These are phyloP conservation scores for Drosophila basisetae DNA, from an alignment of 2,888 invertebrate species.

Conservation along the genomic window DNA sequence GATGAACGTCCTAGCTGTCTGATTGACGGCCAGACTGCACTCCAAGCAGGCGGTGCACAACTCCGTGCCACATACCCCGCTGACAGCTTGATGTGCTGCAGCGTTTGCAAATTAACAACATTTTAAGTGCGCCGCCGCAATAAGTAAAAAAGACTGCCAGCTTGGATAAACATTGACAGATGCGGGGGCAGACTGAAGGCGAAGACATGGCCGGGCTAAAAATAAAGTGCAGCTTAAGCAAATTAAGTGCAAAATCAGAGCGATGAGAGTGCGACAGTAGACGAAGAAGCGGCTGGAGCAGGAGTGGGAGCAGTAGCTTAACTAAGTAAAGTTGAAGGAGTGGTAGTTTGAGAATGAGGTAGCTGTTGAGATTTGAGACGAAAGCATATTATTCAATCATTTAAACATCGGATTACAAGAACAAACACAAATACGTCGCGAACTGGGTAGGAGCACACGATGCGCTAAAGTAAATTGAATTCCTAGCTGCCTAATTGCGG, in stretches of 20 bases:
- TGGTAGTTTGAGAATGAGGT: slow-evolving; percentile 29
- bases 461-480: slow-evolving; percentile 75
- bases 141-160: slow-evolving; percentile 47
- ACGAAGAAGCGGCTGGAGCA: background rate
- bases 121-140: slow-evolving; percentile 68
- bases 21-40: slow-evolving; percentile 39
- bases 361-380: slow-evolving; percentile 27
- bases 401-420: slow-evolving; percentile 59
- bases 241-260: slow-evolving; percentile 74
- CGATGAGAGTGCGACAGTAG: slow-evolving; percentile 19
- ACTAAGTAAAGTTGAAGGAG: background rate
- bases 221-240: slow-evolving; percentile 79
- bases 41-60: slow-evolving; percentile 4
- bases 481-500: slow-evolving; percentile 77
- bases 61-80: slow-evolving; percentile 38
- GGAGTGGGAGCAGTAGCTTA: background rate
- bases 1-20: slow-evolving; percentile 52
- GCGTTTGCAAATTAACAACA: slow-evolving; percentile 72
- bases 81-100: slow-evolving; percentile 69
- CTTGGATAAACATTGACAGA: slow-evolving; percentile 67
- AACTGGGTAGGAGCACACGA: slow-evolving; percentile 9
- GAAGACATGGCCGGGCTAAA: slow-evolving; percentile 37
- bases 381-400: slow-evolving; percentile 72
- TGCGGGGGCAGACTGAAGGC: slow-evolving; percentile 15
- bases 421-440: slow-evolving; percentile 21